A percentile compares a stretch with the other conserved stretches of the same genome.
Evolutionary conservation across 2,113 vertebrate genomes (phyloP).

Genomic region (Sialia sialis): DNA sequence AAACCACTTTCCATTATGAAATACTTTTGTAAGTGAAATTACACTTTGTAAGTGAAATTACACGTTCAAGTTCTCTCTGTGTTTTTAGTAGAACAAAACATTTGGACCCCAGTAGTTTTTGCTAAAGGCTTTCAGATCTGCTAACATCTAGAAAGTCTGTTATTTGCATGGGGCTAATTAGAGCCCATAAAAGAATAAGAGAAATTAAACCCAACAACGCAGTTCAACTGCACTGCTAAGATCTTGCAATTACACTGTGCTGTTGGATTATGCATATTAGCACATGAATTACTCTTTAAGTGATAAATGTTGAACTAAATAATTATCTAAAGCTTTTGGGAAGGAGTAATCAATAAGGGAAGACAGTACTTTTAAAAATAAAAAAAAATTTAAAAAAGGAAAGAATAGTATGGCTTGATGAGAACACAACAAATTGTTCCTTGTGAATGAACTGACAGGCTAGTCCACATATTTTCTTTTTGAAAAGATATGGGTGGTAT

Average conservation of each 20-base stretch:
- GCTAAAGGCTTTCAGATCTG: neutral
- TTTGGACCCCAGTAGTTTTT: neutral
- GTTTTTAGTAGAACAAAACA: neutral
- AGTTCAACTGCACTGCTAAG: neutral
- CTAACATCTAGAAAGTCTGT: neutral
- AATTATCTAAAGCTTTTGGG: neutral
- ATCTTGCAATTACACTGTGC: neutral
- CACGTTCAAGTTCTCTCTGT: neutral
- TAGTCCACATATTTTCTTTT: neutral
- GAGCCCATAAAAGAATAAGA: neutral
- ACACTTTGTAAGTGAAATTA: neutral
- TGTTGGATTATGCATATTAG: neutral
- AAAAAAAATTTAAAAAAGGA: neutral
- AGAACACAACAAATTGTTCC: neutral
- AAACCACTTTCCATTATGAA: neutral
- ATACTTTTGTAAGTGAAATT: neutral
- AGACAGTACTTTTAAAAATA: neutral
- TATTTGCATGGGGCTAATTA: neutral
- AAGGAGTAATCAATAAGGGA: neutral
- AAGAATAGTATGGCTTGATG: neutral
- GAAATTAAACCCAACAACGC: neutral
- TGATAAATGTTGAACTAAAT: neutral
- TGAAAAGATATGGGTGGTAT: neutral
- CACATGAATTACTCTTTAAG: neutral
- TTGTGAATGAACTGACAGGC: neutral